These are phyloP conservation scores for human (Homo sapiens) DNA, from an alignment of 2,113 vertebrate genomes.

Conservation along the genomic window DNA sequence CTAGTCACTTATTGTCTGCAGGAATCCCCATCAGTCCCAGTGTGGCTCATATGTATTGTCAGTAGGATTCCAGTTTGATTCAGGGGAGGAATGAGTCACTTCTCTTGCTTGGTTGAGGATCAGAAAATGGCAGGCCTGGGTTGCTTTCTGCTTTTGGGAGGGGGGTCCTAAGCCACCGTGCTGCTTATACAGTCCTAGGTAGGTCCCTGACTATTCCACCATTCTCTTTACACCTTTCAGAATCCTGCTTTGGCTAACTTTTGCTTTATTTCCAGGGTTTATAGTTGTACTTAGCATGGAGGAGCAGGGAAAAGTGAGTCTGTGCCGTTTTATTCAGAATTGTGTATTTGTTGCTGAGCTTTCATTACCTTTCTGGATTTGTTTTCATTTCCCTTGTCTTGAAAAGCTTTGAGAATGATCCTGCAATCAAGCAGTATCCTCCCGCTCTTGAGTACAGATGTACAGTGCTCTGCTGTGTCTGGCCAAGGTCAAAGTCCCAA, in stretches of 20 bases:
- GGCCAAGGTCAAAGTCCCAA: background rate
- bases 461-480: background rate
- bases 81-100: background rate
- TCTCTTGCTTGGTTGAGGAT: background rate
- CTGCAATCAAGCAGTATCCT: background rate
- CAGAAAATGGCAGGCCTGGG: background rate
- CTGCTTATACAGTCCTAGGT: background rate
- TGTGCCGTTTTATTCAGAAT: background rate
- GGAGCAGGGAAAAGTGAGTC: background rate
- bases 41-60: background rate
- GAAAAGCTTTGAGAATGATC: background rate
- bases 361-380: background rate
- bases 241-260: background rate
- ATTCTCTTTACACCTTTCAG: background rate
- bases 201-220: background rate
- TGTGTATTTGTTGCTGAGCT: background rate
- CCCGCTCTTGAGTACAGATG: background rate
- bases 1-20: background rate
- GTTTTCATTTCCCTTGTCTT: background rate
- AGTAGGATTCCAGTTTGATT: background rate
- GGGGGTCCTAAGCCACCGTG: too few relatives aligned
- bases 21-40: too few relatives aligned
- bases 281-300: background rate
- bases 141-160: background rate
- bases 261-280: background rate